Evolutionary conservation across 2,888 invertebrate genomes (phyloP).

Genomic region (Cinara cedri): DNA sequence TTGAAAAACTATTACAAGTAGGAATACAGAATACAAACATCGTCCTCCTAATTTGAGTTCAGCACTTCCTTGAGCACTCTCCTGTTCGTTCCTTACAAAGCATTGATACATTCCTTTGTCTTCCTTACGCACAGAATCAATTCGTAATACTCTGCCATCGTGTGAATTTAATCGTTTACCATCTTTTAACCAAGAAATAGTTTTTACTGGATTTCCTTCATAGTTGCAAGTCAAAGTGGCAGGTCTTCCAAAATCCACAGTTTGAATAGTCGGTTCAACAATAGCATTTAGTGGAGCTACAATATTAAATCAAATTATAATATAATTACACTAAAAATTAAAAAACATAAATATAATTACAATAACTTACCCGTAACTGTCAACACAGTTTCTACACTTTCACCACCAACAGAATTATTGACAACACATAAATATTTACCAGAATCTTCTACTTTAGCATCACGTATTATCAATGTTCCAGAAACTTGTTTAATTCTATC

Average conservation of each 20-base stretch:
- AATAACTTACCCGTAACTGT: slow-evolving; percentile 75
- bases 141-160: slow-evolving; percentile 75
- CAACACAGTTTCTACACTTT: slow-evolving; percentile 89
- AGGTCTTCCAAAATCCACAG: slow-evolving; percentile 90
- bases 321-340: slow-evolving; percentile 5
- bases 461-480: slow-evolving; percentile 89
- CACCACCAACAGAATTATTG: slow-evolving; percentile 92
- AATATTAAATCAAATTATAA: slow-evolving; percentile 53
- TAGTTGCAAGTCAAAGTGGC: slow-evolving; percentile 87
- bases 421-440: slow-evolving; percentile 94
- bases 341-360: not conserved
- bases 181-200: slow-evolving; percentile 90
- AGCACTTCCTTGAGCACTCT: slow-evolving; percentile 89
- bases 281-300: slow-evolving; percentile 83
- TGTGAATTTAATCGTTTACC: slow-evolving; percentile 84
- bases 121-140: slow-evolving; percentile 89
- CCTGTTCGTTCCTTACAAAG: slow-evolving; percentile 89
- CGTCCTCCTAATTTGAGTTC: slow-evolving; percentile 92
- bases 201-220: slow-evolving; percentile 80
- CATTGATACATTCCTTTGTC: slow-evolving; percentile 98
- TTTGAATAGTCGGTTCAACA: slow-evolving; percentile 89
- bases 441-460: slow-evolving; percentile 89
- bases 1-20: not conserved
- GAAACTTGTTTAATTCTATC: slow-evolving; percentile 91
- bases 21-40: slow-evolving; percentile 67